phyloP scores from a whole-genome alignment of 2,113 vertebrate genomes.

The Nematolebias whitei region DNA sequence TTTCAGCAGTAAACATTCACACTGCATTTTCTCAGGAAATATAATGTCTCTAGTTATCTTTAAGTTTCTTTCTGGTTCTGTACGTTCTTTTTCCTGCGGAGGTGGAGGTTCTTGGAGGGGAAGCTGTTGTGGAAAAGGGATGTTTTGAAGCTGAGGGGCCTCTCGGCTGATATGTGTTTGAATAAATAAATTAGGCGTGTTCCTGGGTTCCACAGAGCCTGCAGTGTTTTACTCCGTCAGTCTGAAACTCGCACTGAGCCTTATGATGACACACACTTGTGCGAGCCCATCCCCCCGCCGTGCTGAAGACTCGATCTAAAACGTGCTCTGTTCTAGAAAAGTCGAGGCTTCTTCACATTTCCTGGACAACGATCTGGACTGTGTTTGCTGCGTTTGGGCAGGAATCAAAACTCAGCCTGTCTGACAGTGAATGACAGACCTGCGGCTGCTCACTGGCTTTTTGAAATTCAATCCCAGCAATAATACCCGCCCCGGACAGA shows the following conservation, averaged over 20 bases:
- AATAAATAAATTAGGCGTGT: constrained; percentile 76
- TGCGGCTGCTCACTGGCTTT: constrained; percentile 26
- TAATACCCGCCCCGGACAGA: constrained; percentile 49
- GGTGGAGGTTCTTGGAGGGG: constrained; percentile 14
- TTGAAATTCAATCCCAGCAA: constrained; percentile 72
- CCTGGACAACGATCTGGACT: constrained; percentile 75
- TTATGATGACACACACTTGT: constrained; percentile 30
- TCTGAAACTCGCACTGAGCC: constrained; percentile 67
- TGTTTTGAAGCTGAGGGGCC: constrained; percentile 50
- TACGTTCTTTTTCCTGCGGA: neutral
- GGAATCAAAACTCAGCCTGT: constrained; percentile 66
- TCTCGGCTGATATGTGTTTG: constrained; percentile 71
- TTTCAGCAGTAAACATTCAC: no score
- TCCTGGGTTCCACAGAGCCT: constrained; percentile 74
- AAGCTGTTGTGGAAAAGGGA: constrained; percentile 33
- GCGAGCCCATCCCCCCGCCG: constrained; percentile 45
- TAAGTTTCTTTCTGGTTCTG: neutral
- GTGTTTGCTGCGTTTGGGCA: constrained; percentile 52
- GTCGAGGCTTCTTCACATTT: constrained; percentile 78
- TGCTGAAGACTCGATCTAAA: constrained; percentile 69
- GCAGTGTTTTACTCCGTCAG: constrained; percentile 71
- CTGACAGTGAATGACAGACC: constrained; percentile 32
- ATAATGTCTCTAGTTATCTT: no score
- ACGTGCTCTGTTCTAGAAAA: constrained; percentile 74
- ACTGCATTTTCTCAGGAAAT: no score